These are phyloP conservation scores for Plutomurus gul DNA, from an alignment of 1,140 invertebrate genomes.

Conservation along the genomic window DNA sequence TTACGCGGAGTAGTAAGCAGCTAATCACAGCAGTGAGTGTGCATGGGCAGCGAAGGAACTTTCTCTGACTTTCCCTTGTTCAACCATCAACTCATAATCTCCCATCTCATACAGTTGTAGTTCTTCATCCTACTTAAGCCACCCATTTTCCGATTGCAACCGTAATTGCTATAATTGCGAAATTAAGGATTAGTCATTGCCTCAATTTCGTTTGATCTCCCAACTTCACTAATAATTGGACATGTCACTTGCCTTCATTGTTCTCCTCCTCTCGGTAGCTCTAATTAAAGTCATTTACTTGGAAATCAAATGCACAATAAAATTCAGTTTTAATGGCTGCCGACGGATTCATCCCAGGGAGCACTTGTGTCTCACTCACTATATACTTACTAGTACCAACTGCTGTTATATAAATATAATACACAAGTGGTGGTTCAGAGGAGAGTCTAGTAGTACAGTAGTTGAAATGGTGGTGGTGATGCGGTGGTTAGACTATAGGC, in stretches of 20 bases:
- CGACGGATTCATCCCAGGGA: slow-evolving; percentile 10
- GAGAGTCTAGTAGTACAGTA: too few species aligned
- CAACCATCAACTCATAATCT: slow-evolving; percentile 40
- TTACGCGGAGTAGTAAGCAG: too few species aligned
- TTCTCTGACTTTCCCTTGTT: slow-evolving; percentile 20
- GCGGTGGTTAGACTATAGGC: too few species aligned
- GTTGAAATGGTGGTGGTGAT: too few species aligned
- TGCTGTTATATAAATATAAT: too few species aligned
- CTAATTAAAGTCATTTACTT: slow-evolving; percentile 44
- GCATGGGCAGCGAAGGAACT: too few species aligned
- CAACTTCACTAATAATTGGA: slow-evolving; percentile 40
- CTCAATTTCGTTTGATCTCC: slow-evolving; percentile 33
- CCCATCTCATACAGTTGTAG: slow-evolving; percentile 13
- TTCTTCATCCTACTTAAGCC: slow-evolving; percentile 45
- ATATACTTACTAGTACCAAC: too few species aligned
- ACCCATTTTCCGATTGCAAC: slow-evolving; percentile 40
- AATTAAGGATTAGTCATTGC: slow-evolving; percentile 32
- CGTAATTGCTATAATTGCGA: slow-evolving; percentile 45
- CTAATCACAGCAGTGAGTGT: not conserved
- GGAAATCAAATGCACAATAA: slow-evolving; percentile 45
- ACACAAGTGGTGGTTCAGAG: too few species aligned
- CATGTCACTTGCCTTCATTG: slow-evolving; percentile 40
- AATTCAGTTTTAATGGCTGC: slow-evolving; percentile 21
- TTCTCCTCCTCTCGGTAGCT: slow-evolving; percentile 13
- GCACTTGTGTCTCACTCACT: too few species aligned